phyloP scores from a whole-genome alignment of 2,797 vertebrate genomes.

The Chelmon rostratus region DNA sequence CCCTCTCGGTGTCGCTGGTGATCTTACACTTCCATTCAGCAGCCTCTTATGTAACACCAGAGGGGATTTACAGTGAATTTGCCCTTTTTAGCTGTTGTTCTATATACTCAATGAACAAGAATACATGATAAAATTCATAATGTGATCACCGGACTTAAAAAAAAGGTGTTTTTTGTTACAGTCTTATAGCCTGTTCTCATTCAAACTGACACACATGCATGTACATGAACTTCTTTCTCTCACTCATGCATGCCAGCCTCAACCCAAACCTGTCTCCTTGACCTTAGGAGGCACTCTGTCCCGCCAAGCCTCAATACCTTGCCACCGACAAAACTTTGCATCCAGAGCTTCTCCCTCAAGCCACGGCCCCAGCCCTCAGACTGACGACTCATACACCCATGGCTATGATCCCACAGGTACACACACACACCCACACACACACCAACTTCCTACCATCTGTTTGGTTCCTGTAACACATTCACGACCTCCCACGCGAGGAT shows the following conservation, averaged over 20 bases:
- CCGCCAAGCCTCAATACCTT: constrained; percentile 77
- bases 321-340: constrained; percentile 84
- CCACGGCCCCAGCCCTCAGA: constrained; percentile 64
- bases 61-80: constrained; percentile 41
- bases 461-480: constrained; percentile 8
- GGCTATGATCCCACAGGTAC: constrained; percentile 73
- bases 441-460: background rate
- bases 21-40: constrained; percentile 63
- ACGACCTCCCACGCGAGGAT: background rate
- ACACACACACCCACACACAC: constrained; percentile 1
- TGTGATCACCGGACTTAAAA: background rate
- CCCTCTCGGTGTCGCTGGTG: constrained; percentile 62
- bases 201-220: constrained; percentile 37
- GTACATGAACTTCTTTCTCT: constrained; percentile 24
- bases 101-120: constrained; percentile 12
- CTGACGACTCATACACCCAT: constrained; percentile 73
- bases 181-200: background rate
- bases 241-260: constrained; percentile 59
- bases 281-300: constrained; percentile 85
- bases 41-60: constrained; percentile 61
- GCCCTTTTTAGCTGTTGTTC: constrained; percentile 39
- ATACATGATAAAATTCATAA: constrained; percentile 22
- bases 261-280: constrained; percentile 73
- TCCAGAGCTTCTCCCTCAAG: constrained; percentile 79
- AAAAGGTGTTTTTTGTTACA: background rate